Evolutionary conservation across 2,888 invertebrate genomes (phyloP), one percentile per base, ranked within the genome.

Genomic region (Ctenicera cuprea): DNA sequence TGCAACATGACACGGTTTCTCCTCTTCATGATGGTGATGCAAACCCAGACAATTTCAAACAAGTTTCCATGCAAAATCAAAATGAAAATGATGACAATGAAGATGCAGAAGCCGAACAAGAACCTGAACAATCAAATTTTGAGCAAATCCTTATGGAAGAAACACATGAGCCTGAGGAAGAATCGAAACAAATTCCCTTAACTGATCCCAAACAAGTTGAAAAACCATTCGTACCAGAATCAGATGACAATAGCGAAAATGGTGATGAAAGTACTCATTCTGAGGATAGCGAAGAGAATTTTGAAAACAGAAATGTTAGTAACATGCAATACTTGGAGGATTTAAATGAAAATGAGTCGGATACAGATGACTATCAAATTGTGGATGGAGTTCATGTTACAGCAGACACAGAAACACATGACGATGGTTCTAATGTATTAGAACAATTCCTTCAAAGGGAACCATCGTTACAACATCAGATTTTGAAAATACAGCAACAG

Each of bases 371-470:
- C 16, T 84, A 81, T 76, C 81, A 85, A 48, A 82, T 83, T 41
- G 83, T 83, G 8, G 83, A 85, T 59, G 83, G 83, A 16, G 54
- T 82, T n/a, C 85, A 83, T 63, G 78, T 83, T 30, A 83, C 84
- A 43, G 83, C 80, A 67, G 83, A 82, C 45, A 57, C 68, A 7
- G 80, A 77, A 7, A 63, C 52, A n/a, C 50, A 71, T 3, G 79
- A 77, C 2, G 67, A 72, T 16, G 30, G 52, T 9, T 37, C 18
- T 9, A 38, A 65, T 16, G 20, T 18, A 14, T 33, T 43, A 26
- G 57, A 68, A 68, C 52, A 48, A 26, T 38, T 45, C 57, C 7
- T 30, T 38, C 38, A 73, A 57, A n/a, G 52, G 43, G 43, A 74
- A 67, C 41, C 67, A 37, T 26, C 43, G n/a, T n/a, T 38, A 12